Evolutionary conservation across 2,113 vertebrate species (phyloP).

Genomic region (Vulpes vulpes): DNA sequence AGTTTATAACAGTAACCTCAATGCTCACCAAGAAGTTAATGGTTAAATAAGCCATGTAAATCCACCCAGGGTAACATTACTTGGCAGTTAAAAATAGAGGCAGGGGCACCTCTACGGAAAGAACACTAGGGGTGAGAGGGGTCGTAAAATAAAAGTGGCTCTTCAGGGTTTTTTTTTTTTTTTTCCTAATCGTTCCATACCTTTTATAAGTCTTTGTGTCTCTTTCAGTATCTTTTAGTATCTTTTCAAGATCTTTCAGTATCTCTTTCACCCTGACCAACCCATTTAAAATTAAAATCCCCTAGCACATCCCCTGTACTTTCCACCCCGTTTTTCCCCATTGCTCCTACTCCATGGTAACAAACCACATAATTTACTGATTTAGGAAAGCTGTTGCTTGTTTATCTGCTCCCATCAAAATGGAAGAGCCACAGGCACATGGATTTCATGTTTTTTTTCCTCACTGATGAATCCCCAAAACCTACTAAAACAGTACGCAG

Average conservation of each 20-base stretch:
- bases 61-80: neutral
- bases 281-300: neutral
- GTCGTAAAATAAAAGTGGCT: neutral
- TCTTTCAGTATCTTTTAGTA: neutral
- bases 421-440: neutral
- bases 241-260: neutral
- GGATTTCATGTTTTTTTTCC: neutral
- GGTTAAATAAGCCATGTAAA: constrained; percentile 38
- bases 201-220: neutral
- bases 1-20: neutral
- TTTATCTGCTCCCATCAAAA: neutral
- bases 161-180: neutral
- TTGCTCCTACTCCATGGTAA: neutral
- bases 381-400: neutral
- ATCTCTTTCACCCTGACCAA: neutral
- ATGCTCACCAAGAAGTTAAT: neutral
- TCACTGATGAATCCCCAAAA: neutral
- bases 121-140: neutral
- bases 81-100: neutral
- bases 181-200: rapidly evolving
- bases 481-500: neutral
- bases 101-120: neutral
- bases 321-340: neutral
- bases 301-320: neutral
- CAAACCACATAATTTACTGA: neutral